Base-by-base conservation (phyloP, 2,888 invertebrate genomes). In the Dusona sp. region DNA sequence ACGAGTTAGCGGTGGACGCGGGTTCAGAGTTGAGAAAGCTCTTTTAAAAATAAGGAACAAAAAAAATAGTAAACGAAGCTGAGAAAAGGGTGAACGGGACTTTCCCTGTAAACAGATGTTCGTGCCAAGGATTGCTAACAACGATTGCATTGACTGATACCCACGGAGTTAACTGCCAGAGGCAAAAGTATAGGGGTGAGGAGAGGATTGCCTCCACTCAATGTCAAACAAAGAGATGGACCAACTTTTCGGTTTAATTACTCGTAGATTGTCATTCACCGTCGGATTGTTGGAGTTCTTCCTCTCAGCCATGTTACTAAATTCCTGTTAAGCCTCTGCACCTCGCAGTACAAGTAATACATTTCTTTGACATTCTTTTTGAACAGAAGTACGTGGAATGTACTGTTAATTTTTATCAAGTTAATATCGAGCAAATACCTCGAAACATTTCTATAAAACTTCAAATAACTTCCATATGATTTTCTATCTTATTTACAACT, bases 171-270 rank as follows among this genome's bases (percentile, higher is more conserved):
- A 48, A 72, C 73, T 68, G 83, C 83, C 83, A 73, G 67, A 67
- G 83, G 79, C 72, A 57, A 51, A 73, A 73, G 68, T 42, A 78
- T 79, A 48, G 68, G 36, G 45, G 64, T 45, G 57, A 45, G 25
- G 11, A 45, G 65, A 67, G 45, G 61, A 48, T 48, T 79, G 61
- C 51, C 45, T 80, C 61, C 65, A 51, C 83, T 86, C 83, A 83
- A 83, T 68, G 83, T 83, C 83, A 86, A 83, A 86, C 86, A 86
- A 54, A 78, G 42, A 64, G 80, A 54, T 61, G 29, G 73, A 77
- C 83, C 61, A 83, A 83, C 80, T 87, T 88, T 85, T 79, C 75
- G 78, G 85, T 84, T 88, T 86, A 88, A 88, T 88, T 89, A 86
- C 87, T 87, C 87, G 75, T 64, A 75, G 83, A 89, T 89, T 88